Conservation (phyloP, 2,113 vertebrate species). For the Merops nubicus region DNA sequence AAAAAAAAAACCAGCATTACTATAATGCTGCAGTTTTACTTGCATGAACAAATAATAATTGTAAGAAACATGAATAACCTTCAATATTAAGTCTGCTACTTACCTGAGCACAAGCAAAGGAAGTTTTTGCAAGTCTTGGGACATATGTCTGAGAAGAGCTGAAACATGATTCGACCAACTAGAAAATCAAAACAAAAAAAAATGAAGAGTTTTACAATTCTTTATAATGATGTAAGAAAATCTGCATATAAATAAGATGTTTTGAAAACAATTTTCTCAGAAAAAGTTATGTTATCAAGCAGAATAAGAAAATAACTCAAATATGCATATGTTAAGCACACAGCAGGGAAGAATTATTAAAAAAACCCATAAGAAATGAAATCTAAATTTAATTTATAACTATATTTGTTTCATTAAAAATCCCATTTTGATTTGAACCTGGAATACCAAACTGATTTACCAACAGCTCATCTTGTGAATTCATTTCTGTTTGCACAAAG, state of each 20-base stretch:
- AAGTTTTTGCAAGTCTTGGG: constrained; percentile 99
- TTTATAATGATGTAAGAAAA: not conserved
- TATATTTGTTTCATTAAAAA: too few species aligned
- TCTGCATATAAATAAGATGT: not conserved
- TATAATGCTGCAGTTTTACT: not conserved
- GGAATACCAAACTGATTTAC: not conserved
- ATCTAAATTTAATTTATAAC: too few species aligned
- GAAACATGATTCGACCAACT: constrained; percentile 98
- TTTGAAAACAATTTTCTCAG: not conserved
- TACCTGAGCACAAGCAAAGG: constrained; percentile 95
- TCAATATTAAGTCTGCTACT: not conserved
- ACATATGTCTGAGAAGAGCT: constrained; percentile 96
- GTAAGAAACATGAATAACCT: not conserved
- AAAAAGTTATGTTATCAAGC: not conserved
- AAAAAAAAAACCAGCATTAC: not conserved
- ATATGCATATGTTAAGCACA: not conserved
- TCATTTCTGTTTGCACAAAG: not conserved
- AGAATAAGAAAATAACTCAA: not conserved
- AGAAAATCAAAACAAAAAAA: not conserved
- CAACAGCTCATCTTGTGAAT: not conserved
- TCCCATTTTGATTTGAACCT: not conserved
- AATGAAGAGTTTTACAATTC: not conserved
- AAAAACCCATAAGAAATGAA: too few species aligned
- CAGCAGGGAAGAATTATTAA: too few species aligned
- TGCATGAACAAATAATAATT: not conserved